Evolutionary conservation across 2,113 vertebrate genomes (phyloP).

Genomic region (Desmodus rotundus): DNA sequence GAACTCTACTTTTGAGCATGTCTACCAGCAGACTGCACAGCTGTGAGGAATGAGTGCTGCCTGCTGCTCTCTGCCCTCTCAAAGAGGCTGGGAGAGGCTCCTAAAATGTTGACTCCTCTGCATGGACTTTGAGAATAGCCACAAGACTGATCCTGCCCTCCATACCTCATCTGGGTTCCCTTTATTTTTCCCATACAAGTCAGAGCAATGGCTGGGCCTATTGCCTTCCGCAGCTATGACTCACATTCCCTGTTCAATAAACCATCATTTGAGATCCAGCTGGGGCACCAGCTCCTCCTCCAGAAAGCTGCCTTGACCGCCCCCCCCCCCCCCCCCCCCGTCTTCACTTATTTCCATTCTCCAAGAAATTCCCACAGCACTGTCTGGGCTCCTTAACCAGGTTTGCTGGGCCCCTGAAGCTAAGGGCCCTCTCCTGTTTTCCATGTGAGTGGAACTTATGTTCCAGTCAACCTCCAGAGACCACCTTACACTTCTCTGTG

Average conservation of each 20-base stretch:
- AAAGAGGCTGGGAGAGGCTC: not conserved
- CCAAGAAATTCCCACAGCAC: not conserved
- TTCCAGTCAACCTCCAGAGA: not conserved
- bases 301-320: not conserved
- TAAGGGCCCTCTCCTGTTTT: not conserved
- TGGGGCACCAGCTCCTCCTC: not conserved
- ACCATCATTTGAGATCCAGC: not conserved
- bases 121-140: not conserved
- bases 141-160: not conserved
- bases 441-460: not conserved
- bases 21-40: not conserved
- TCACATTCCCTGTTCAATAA: not conserved
- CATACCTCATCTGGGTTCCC: not conserved
- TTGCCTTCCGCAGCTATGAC: not conserved
- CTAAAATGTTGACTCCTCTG: not conserved
- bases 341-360: not conserved
- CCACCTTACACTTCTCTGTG: not conserved
- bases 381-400: not conserved
- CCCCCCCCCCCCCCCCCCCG: not conserved
- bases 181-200: fast-evolving
- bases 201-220: not conserved
- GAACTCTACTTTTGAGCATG: not conserved
- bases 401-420: no score
- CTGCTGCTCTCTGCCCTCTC: not conserved
- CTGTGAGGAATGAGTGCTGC: not conserved